Base-by-base conservation (phyloP, 2,113 vertebrate genomes). In the Orientallactaga bullata region DNA sequence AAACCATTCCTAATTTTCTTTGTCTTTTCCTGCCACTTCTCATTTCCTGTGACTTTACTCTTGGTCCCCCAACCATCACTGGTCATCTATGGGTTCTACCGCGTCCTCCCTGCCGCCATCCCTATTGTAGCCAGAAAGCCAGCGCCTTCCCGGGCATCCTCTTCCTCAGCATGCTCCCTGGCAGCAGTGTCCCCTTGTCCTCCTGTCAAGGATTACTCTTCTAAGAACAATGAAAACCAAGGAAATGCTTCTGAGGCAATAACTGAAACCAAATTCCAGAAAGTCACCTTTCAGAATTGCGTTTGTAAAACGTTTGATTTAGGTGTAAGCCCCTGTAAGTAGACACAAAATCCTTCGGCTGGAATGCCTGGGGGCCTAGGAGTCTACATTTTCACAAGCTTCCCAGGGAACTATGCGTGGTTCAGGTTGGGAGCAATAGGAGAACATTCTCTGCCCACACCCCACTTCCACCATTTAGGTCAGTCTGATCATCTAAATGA, bases 141-240 rank as follows among this genome's bases (percentile, higher is more conserved):
- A n/a, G 2, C 7, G 4, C 35, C 28, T 61, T 30, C 13, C 51
- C 47, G 6, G 58, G 4, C 11, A 20, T 1, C 18, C 21, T 61
- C 11, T 17, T 78, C 51, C 51, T 55, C 15, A 3, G 39, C 39
- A 20, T 37, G 61, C 17, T 47, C 8, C 20, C 20, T 61, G 32
- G 12, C 10, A 23, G 0, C 8, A 28, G 24, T 9, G 32, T 60
- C 15, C 3, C 11, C 15, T 1, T 0, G 12, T 12, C 58, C 63
- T 61, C 42, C 58, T 61, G 47, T 58, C 26, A 82, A 73, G 69
- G 17, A 51, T 35, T 71, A 37, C 82, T 61, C 85, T 72, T 73
- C 51, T 21, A 21, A 71, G 24, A 72, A n/a, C 23, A 69, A 26
- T 37, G 17, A 60, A 66, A n/a, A n/a, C n/a, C n/a, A n/a, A n/a